These are phyloP conservation scores for Artibeus jamaicensis DNA, from an alignment of 2,797 vertebrate species.

Conservation along the genomic window DNA sequence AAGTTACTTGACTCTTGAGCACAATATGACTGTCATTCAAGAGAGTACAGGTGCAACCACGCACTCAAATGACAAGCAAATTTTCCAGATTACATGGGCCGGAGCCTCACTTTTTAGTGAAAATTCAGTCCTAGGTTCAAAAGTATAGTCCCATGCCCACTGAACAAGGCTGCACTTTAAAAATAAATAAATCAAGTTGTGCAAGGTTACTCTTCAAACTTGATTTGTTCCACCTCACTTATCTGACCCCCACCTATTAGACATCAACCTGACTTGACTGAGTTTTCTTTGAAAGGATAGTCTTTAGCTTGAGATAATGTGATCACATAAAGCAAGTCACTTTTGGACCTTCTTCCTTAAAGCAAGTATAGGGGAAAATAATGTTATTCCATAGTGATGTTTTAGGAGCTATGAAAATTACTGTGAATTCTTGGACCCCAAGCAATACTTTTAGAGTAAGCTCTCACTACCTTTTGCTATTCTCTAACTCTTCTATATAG, in stretches of 20 bases:
- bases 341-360: neutral
- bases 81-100: constrained; percentile 66
- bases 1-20: constrained; percentile 53
- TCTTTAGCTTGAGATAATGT: neutral
- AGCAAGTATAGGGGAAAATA: neutral
- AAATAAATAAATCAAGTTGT: constrained; percentile 52
- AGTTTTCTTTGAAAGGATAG: neutral
- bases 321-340: neutral
- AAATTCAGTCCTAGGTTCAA: constrained; percentile 48
- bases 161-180: constrained; percentile 25
- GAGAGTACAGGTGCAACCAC: constrained; percentile 55
- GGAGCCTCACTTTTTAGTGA: constrained; percentile 54
- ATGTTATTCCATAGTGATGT: neutral
- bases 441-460: neutral
- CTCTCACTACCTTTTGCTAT: neutral
- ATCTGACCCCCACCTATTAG: neutral
- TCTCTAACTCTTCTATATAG: neutral
- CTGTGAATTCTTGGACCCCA: neutral
- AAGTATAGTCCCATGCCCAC: neutral
- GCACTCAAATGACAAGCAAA: constrained; percentile 54
- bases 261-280: constrained; percentile 16
- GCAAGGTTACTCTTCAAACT: neutral
- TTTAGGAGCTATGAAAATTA: neutral
- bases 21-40: constrained; percentile 55
- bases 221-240: constrained; percentile 39